Evolutionary conservation across 2,797 vertebrate genomes (phyloP), one percentile per base, ranked within the genome.

Genomic region (Oryzias sinensis): DNA sequence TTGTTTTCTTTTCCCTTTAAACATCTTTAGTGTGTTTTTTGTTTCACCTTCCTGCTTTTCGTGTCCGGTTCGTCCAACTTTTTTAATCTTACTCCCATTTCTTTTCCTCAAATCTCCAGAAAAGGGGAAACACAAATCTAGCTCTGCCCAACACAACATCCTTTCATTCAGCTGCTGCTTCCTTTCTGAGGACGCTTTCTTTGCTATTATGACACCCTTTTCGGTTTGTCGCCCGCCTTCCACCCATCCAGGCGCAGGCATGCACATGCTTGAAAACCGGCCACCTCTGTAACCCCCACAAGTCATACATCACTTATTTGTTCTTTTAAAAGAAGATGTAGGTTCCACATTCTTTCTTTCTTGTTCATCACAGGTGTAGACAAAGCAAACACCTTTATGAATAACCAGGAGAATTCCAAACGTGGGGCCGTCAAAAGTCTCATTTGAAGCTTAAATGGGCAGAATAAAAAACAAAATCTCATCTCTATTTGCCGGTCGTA

Each of bases 151-250:
- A 25, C 25, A 47, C 73, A 33, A 56, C 73, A 91, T 93, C 90
- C 92, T 90, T 62, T 80, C 70, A 91, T 90, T 91, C 84, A 91
- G 83, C 45, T 1, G 59, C 68, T 20, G 46, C 77, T 90, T 93
- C 90, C 91, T 79, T 55, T 76, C 77, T 84, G 79, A 83, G 68
- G 65, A 88, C 80, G 87, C 64, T 87, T 88, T 85, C 87, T 80
- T 57, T 59, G 59, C 61, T 73, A 68, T 68, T 76, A 76, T 74
- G 59, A 88, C 84, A 83, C 75, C 70, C 68, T 59, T 40, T 44
- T 49, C 66, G 79, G 42, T 53, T 70, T 40, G 33, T 58, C 47
- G 77, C 58, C 66, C 14, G 14, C 51, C 6, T 22, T 20, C 40
- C 48, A 42, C 29, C 9, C 14, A 17, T 46, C 48, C 37, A 42